A percentile compares a stretch with the other conserved stretches of the same genome.
phyloP scores from a whole-genome alignment of 2,888 invertebrate genomes.

The Tetragonisca angustula region DNA sequence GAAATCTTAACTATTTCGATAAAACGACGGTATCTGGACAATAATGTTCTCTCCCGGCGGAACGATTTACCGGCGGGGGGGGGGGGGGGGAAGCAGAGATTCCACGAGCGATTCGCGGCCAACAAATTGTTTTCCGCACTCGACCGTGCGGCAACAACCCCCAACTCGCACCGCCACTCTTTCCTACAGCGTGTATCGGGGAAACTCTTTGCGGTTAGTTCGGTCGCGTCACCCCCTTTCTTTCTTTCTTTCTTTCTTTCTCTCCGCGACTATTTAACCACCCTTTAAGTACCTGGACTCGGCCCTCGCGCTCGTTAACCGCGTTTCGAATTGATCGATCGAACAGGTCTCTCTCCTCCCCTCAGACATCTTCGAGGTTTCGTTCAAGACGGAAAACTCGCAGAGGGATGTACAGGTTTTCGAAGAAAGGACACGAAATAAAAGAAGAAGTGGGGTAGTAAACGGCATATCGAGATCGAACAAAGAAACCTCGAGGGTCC shows the following conservation, averaged over 20 bases:
- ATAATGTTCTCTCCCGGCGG: conserved; percentile 39
- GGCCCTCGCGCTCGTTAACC: conserved; percentile 59
- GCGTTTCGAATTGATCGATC: conserved; percentile 65
- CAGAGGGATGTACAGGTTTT: not conserved
- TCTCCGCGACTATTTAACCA: conserved; percentile 61
- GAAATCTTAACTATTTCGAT: conserved; percentile 46
- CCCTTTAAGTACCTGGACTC: conserved; percentile 18
- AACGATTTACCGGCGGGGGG: conserved; percentile 26
- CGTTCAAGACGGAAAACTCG: not conserved
- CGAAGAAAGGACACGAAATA: not conserved
- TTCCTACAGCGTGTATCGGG: conserved; percentile 54
- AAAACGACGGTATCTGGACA: conserved; percentile 34
- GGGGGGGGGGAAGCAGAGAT: conserved; percentile 22
- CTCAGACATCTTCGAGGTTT: conserved; percentile 36
- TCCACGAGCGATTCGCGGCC: conserved; percentile 56
- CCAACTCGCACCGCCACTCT: conserved; percentile 7
- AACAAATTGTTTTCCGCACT: conserved; percentile 67
- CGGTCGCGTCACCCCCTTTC: conserved; percentile 44
- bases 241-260: conserved; percentile 10
- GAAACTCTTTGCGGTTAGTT: conserved; percentile 67
- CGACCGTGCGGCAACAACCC: conserved; percentile 25
- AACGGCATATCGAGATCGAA: conserved; percentile 67
- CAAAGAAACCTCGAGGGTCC: conserved; percentile 73
- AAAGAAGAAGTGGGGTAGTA: conserved; percentile 16
- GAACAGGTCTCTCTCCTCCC: conserved; percentile 22